A percentile compares a stretch with the other conserved stretches of the same genome.
These are phyloP conservation scores for Chironomus tepperi DNA, from an alignment of 1,140 invertebrate genomes.

Conservation along the genomic window DNA sequence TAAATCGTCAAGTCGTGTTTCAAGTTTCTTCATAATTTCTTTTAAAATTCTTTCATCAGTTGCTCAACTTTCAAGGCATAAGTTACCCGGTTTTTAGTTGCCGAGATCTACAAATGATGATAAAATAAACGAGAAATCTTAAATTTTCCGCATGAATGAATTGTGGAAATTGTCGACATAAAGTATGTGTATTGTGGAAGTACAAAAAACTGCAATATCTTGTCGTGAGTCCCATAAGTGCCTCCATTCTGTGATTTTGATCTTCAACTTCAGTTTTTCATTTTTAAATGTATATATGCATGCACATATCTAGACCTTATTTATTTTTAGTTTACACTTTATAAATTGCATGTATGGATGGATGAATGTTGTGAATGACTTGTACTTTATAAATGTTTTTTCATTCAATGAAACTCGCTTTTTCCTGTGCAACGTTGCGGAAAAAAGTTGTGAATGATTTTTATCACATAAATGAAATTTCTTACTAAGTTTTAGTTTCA, in stretches of 20 bases:
- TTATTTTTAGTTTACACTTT: no score
- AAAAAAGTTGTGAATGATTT: not conserved
- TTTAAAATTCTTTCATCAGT: not conserved
- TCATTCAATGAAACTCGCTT: not conserved
- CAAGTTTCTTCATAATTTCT: not conserved
- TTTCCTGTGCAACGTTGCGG: not conserved
- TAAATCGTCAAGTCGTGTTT: not conserved
- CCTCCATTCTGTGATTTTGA: not conserved
- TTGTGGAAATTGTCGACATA: not conserved
- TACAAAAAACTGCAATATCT: not conserved
- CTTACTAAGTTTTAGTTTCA: no score
- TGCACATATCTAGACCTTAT: no score
- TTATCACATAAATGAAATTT: not conserved
- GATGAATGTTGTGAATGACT: not conserved
- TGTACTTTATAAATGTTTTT: not conserved
- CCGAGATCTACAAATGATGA: no score
- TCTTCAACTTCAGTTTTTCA: slow-evolving; percentile 2
- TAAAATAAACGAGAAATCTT: no score
- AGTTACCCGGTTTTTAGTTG: no score
- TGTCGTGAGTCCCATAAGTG: not conserved
- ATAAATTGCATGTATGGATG: no score
- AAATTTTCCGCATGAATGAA: slow-evolving; percentile 5
- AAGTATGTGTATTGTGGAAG: not conserved
- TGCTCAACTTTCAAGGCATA: not conserved
- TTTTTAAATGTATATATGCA: not conserved